A percentile compares a stretch with the other conserved stretches of the same genome.
These are phyloP conservation scores for Amphimedon queenslandica DNA, from an alignment of 37 sponge, comb jelly and placozoan genomes.

Conservation along the genomic window DNA sequence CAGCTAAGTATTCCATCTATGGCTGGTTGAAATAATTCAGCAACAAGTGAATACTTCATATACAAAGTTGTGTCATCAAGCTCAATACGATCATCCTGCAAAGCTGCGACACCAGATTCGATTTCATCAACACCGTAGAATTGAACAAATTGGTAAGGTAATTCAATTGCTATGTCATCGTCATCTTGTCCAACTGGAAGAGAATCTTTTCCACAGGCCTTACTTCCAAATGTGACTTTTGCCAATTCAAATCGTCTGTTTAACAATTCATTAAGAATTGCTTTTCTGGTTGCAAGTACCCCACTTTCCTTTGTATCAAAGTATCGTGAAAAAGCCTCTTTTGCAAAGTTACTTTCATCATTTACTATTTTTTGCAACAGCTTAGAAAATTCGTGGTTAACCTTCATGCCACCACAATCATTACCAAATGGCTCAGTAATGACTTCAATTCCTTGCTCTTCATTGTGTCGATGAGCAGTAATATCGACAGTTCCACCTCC, in stretches of 20 bases:
- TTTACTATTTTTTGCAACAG: constrained; percentile 4
- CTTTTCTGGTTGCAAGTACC: neutral
- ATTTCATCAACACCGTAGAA: neutral
- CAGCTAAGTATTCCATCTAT: constrained; percentile 7
- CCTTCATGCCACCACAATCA: constrained; percentile 21
- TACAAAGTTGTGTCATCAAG: neutral
- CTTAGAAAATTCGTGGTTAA: constrained; percentile 14
- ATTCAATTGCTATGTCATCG: neutral
- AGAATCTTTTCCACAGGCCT: neutral
- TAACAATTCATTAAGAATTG: constrained; percentile 7
- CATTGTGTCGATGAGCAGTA: constrained; percentile 14
- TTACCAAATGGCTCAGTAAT: constrained; percentile 20
- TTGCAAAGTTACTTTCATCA: neutral
- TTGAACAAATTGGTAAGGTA: neutral
- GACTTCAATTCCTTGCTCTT: constrained; percentile 4
- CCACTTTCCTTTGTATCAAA: neutral
- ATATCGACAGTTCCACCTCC: constrained; percentile 50
- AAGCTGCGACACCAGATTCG: neutral
- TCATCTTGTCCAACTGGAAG: neutral
- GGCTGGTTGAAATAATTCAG: constrained; percentile 14
- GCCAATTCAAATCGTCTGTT: constrained; percentile 20
- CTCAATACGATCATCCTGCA: neutral
- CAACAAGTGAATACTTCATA: constrained; percentile 1
- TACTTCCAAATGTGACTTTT: constrained; percentile 19
- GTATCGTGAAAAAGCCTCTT: neutral